Evolutionary conservation across 2,113 vertebrate genomes (phyloP).

Genomic region (Oncorhynchus masou): DNA sequence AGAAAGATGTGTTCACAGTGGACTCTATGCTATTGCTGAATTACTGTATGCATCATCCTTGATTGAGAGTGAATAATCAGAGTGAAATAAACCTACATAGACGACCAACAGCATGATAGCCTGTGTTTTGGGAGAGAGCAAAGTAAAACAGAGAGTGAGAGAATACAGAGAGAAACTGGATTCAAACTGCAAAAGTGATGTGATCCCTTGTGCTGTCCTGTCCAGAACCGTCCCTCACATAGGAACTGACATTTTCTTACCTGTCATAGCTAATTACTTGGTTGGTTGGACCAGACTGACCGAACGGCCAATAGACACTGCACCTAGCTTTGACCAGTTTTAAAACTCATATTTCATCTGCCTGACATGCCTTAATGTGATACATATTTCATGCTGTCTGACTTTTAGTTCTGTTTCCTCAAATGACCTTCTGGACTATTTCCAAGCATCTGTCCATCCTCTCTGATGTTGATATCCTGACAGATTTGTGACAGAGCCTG

Average conservation of each 20-base stretch:
- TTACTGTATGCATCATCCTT: slow-evolving; percentile 62
- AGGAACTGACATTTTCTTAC: no score
- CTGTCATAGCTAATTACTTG: no score
- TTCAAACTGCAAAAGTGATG: neutral
- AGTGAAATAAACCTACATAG: slow-evolving; percentile 48
- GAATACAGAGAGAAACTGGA: no score
- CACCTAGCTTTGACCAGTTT: neutral
- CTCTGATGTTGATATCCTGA: slow-evolving; percentile 28
- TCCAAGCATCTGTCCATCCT: neutral
- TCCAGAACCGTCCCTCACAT: no score
- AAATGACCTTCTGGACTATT: slow-evolving; percentile 25
- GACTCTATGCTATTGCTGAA: slow-evolving; percentile 57
- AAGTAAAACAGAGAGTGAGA: neutral
- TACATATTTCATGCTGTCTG: neutral
- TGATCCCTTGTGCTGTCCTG: no score
- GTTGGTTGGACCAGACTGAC: neutral
- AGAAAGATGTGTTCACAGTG: slow-evolving; percentile 34
- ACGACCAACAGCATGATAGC: slow-evolving; percentile 28
- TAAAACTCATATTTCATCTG: neutral
- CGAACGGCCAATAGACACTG: neutral
- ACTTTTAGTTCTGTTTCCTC: neutral
- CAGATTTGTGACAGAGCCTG: slow-evolving; percentile 37
- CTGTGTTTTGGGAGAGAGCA: slow-evolving; percentile 1
- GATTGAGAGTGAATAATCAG: slow-evolving; percentile 68
- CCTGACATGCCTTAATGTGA: neutral